phyloP scores from a whole-genome alignment of 2,888 invertebrate genomes.

The Chloromyia formosa region DNA sequence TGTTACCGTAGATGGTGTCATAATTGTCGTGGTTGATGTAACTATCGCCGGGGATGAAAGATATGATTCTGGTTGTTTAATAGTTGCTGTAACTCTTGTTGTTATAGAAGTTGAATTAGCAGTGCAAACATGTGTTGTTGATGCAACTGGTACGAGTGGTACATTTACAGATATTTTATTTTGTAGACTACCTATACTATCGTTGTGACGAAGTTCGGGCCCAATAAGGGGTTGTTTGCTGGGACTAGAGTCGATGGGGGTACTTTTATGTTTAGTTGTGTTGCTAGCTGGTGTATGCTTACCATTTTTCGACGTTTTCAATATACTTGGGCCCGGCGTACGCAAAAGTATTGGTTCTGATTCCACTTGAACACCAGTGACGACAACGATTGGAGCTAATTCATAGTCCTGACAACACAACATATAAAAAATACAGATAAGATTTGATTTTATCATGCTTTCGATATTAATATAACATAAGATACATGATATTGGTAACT shows the following conservation, averaged over 20 bases:
- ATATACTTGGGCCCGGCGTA: slow-evolving; percentile 62
- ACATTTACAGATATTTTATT: slow-evolving; percentile 50
- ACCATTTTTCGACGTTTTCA: slow-evolving; percentile 59
- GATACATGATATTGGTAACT: no score
- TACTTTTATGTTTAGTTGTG: slow-evolving; percentile 39
- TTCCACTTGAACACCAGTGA: slow-evolving; percentile 47
- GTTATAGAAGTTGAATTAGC: background rate
- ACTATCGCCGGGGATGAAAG: slow-evolving; percentile 18
- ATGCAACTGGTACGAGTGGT: slow-evolving; percentile 6
- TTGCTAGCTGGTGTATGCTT: slow-evolving; percentile 44
- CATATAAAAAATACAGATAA: background rate
- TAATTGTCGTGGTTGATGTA: background rate
- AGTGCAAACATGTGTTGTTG: background rate
- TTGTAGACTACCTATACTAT: slow-evolving; percentile 54
- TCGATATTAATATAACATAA: no score
- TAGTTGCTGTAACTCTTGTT: slow-evolving; percentile 43
- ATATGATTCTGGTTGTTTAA: slow-evolving; percentile 14
- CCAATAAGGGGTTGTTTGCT: slow-evolving; percentile 58
- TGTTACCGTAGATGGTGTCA: background rate
- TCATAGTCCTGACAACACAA: slow-evolving; percentile 63
- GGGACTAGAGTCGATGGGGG: slow-evolving; percentile 53
- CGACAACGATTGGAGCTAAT: slow-evolving; percentile 59
- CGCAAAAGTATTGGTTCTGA: slow-evolving; percentile 56
- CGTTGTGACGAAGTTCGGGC: slow-evolving; percentile 53
- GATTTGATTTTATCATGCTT: background rate